Conservation (phyloP, 2,888 invertebrate genomes). For the Zele albiditarsus region DNA sequence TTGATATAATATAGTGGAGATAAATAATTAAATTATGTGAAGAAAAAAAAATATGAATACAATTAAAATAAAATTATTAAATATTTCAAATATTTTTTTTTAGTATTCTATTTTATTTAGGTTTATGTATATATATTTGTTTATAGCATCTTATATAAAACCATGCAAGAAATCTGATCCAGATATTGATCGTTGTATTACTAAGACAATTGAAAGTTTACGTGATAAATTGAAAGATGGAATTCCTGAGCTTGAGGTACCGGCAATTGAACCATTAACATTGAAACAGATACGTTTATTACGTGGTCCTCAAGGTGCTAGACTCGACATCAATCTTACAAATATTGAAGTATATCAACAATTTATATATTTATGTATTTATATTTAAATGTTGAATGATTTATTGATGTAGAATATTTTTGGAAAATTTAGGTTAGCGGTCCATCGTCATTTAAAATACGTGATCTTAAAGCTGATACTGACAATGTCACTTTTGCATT, state of each 20-base stretch:
- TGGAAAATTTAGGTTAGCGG: constrained; percentile 71
- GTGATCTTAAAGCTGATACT: constrained; percentile 74
- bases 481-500: constrained; percentile 79
- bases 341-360: constrained; percentile 60
- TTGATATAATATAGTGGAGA: background rate
- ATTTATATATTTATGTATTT: background rate
- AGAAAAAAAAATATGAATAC: background rate
- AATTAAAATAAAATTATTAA: background rate
- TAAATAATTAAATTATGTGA: background rate
- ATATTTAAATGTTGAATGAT: background rate
- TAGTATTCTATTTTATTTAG: background rate
- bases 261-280: constrained; percentile 79
- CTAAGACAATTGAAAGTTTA: constrained; percentile 77
- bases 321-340: constrained; percentile 68
- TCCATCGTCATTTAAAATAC: constrained; percentile 65
- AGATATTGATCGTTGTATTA: constrained; percentile 78
- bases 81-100: background rate
- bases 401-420: background rate
- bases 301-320: constrained; percentile 76
- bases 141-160: constrained; percentile 80
- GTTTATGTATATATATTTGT: background rate
- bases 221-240: constrained; percentile 77
- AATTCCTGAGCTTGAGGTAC: constrained; percentile 81
- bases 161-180: constrained; percentile 79
- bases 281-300: constrained; percentile 78